Conservation (phyloP, 1,140 invertebrate species). For the Drosophila ironensis region DNA sequence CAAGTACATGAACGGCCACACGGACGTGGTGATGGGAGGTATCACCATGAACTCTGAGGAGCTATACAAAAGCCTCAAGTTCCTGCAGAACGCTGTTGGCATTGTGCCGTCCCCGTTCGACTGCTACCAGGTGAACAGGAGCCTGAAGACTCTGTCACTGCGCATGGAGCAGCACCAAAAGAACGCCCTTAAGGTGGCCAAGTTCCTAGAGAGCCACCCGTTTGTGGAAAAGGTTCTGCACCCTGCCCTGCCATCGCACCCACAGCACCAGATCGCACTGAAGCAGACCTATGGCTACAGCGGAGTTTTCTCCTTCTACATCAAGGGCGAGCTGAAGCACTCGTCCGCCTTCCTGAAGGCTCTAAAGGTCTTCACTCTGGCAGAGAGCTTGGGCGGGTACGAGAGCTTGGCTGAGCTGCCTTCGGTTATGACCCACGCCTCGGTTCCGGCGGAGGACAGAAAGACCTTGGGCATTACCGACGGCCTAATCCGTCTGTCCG, state of each 20-base stretch:
- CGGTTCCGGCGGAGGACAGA: slow-evolving; percentile 88
- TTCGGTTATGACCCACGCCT: slow-evolving; percentile 91
- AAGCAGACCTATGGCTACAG: slow-evolving; percentile 94
- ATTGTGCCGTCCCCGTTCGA: slow-evolving; percentile 98
- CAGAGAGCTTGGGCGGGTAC: slow-evolving; percentile 97
- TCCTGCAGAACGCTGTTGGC: slow-evolving; percentile 96
- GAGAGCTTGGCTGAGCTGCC: slow-evolving; percentile 95
- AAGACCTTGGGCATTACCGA: slow-evolving; percentile 92
- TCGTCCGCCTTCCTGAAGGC: slow-evolving; percentile 89
- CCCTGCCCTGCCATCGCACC: slow-evolving; percentile 94
- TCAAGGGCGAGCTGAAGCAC: slow-evolving; percentile 91
- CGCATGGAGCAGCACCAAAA: slow-evolving; percentile 95
- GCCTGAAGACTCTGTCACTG: slow-evolving; percentile 95
- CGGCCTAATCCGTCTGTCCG: slow-evolving; percentile 93
- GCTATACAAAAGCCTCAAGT: slow-evolving; percentile 88
- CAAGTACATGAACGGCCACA: slow-evolving; percentile 99
- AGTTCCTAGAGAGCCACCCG: slow-evolving; percentile 90
- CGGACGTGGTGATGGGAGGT: slow-evolving; percentile 98
- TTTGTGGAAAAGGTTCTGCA: slow-evolving; percentile 92
- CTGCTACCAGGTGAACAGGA: slow-evolving; percentile 95
- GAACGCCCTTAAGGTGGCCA: slow-evolving; percentile 90
- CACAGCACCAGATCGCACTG: slow-evolving; percentile 92
- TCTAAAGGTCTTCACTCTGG: slow-evolving; percentile 93
- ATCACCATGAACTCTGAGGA: slow-evolving; percentile 89
- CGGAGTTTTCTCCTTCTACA: slow-evolving; percentile 95